A percentile compares a stretch with the other conserved stretches of the same genome.
These are phyloP conservation scores for Scophthalmus maximus DNA, from an alignment of 2,113 vertebrate species.

Conservation along the genomic window DNA sequence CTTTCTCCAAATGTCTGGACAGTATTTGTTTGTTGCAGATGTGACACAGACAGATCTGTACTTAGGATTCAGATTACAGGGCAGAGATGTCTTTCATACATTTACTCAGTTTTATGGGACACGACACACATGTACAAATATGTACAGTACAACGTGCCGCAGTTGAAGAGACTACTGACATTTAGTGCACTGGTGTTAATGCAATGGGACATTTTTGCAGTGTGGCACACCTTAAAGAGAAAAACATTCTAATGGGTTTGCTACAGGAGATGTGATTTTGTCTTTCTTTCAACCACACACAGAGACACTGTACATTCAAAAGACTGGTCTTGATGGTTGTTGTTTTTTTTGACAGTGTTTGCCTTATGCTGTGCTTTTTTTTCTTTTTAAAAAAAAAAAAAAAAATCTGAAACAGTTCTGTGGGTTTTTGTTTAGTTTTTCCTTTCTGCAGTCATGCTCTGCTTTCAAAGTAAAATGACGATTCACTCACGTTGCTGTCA, in stretches of 20 bases:
- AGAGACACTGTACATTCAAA: conserved; percentile 32
- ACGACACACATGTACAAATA: background rate
- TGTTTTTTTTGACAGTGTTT: too few species aligned
- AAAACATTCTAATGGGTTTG: background rate
- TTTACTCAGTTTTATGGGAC: background rate
- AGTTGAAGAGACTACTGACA: background rate
- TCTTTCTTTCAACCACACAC: background rate
- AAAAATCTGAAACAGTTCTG: background rate
- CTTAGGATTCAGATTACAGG: background rate
- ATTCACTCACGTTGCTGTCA: conserved; percentile 21
- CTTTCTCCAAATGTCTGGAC: background rate
- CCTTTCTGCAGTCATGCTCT: conserved; percentile 18
- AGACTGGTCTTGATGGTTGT: background rate
- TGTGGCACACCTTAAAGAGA: background rate
- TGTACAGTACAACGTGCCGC: background rate
- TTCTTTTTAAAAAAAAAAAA: too few species aligned
- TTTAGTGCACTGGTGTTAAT: background rate
- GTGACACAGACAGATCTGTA: background rate
- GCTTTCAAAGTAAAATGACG: conserved; percentile 30
- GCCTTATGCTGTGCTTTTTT: conserved; percentile 33
- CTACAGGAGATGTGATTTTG: background rate
- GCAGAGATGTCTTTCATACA: background rate
- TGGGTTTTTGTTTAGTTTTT: conserved; percentile 19
- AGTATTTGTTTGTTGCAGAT: background rate
- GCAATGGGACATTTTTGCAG: conserved; percentile 3